Evolutionary conservation across 2,797 vertebrate genomes (phyloP).

Genomic region (Rhincodon typus): DNA sequence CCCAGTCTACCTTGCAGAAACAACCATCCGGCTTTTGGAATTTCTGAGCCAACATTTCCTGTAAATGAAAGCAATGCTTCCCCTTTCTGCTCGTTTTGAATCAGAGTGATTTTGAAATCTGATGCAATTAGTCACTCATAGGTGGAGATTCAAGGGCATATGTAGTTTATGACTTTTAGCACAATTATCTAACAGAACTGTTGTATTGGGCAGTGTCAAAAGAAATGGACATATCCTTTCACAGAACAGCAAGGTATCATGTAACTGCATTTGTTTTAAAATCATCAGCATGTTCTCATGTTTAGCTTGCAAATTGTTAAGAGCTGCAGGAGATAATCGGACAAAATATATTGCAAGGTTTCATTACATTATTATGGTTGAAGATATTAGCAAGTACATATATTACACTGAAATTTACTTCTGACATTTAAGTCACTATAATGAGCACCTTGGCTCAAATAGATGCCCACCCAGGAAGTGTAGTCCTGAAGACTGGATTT

Average conservation of each 20-base stretch:
- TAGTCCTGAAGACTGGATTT: too few relatives aligned
- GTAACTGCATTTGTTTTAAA: background rate
- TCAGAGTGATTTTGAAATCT: background rate
- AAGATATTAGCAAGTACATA: background rate
- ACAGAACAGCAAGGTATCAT: background rate
- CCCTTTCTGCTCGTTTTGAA: background rate
- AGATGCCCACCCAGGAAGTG: too few relatives aligned
- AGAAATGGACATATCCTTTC: background rate
- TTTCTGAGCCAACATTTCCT: background rate
- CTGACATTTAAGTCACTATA: background rate
- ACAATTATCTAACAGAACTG: background rate
- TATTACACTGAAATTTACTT: background rate
- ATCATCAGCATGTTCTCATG: too few relatives aligned
- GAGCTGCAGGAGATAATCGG: background rate
- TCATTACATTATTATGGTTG: background rate
- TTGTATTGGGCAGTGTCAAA: background rate
- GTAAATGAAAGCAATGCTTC: background rate
- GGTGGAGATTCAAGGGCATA: background rate
- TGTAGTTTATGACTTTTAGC: background rate
- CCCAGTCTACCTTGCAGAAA: too few relatives aligned
- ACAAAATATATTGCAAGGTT: background rate
- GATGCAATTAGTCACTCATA: background rate
- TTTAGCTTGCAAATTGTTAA: too few relatives aligned
- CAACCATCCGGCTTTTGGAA: too few relatives aligned
- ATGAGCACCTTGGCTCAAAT: too few relatives aligned